These are phyloP conservation scores for Protophormia terraenovae DNA, from an alignment of 2,888 invertebrate genomes.

Conservation along the genomic window DNA sequence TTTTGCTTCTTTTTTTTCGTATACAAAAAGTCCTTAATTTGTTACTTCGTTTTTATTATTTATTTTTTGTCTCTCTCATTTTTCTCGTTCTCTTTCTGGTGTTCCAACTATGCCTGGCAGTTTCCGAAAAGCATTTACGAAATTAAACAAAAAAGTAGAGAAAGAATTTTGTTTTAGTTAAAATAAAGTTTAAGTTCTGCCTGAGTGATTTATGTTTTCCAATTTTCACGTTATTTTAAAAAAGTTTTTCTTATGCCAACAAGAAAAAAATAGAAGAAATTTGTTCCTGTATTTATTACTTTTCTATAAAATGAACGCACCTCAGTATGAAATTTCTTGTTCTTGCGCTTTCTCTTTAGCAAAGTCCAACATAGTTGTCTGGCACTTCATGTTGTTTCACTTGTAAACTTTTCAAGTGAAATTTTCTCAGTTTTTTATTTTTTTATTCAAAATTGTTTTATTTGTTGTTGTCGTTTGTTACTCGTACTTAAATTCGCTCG, in stretches of 20 bases:
- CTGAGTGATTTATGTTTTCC: constrained; percentile 79
- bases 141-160: constrained; percentile 12
- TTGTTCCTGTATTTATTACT: constrained; percentile 56
- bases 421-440: constrained; percentile 53
- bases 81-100: background rate
- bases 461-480: constrained; percentile 1
- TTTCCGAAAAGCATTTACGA: constrained; percentile 41
- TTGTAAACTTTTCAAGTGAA: constrained; percentile 54
- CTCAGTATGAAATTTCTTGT: background rate
- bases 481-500: background rate
- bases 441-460: constrained; percentile 48
- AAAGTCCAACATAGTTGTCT: constrained; percentile 30
- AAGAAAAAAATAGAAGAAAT: constrained; percentile 12
- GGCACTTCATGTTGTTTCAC: constrained; percentile 32
- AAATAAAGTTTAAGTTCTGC: constrained; percentile 70
- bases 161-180: constrained; percentile 51
- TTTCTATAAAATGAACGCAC: constrained; percentile 34
- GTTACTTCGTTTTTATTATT: background rate
- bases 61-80: background rate
- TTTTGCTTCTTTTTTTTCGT: background rate
- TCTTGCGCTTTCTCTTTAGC: background rate
- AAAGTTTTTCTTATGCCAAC: constrained; percentile 45
- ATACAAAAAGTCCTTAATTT: constrained; percentile 12
- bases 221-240: constrained; percentile 73
- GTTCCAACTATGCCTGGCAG: constrained; percentile 9